These are phyloP conservation scores for Trachymyrmex septentrionalis DNA, from an alignment of 1,140 invertebrate genomes.

Conservation along the genomic window DNA sequence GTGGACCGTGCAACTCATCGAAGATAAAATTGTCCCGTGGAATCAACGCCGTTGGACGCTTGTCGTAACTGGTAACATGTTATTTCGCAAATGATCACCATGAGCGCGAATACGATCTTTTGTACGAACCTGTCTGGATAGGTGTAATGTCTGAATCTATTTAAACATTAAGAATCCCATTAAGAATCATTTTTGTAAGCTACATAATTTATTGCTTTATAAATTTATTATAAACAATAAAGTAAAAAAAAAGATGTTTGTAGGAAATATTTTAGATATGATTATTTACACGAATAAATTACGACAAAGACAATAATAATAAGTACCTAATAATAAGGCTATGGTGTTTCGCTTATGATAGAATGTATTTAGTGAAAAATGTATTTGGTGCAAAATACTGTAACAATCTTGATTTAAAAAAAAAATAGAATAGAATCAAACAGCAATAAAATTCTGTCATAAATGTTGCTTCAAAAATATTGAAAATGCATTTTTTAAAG, in stretches of 20 bases:
- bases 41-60: conserved; percentile 39
- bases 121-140: neutral
- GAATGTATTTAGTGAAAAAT: neutral
- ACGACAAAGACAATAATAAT: neutral
- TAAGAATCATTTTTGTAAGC: neutral
- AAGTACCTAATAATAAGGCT: neutral
- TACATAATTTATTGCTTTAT: no score
- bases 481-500: neutral
- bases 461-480: neutral
- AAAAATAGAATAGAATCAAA: neutral
- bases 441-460: neutral
- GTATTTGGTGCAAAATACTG: neutral
- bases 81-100: conserved; percentile 34
- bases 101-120: neutral
- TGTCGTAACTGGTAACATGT: conserved; percentile 20
- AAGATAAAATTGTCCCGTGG: conserved; percentile 51
- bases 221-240: neutral
- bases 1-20: conserved; percentile 52
- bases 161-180: neutral
- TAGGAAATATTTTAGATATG: neutral
- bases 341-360: neutral
- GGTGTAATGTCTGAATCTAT: neutral
- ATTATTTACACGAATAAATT: neutral
- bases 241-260: neutral
- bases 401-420: neutral